Base-by-base conservation (phyloP, 53 echinoderm and acorn worm genomes). In the Antedon mediterranea region DNA sequence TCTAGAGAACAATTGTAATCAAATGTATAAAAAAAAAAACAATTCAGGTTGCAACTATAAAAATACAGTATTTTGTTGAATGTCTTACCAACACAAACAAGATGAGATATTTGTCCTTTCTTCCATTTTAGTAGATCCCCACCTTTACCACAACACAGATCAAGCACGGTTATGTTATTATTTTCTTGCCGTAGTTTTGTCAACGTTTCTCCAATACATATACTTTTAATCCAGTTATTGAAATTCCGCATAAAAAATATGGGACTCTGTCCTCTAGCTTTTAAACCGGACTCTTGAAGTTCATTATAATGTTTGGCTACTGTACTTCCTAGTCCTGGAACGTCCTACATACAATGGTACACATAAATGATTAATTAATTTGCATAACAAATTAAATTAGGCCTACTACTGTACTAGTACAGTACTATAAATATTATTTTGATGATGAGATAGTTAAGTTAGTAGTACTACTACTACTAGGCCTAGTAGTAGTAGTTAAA, bases 201-300 rank as follows among this genome's bases (percentile, higher is more conserved):
- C 70, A 95, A 43, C 15, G 87, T 79, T 41, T 95, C 85, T 18
- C 89, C 89, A 28, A 95, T 87, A 34, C 92, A 84, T 72, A 92
- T 80, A 73, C 97, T 95, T 85, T 94, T 94, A 28, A 89, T 89
- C 95, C 95, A 94, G 84, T 94, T 94, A 84, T 94, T 94, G 81
- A 94, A 94, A 78, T 94, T 94, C 26, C 95, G 82, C 85, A 92
- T 85, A 84, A 75, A 87, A 81, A 91, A 89, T 74, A 94, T 94
- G 28, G 84, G 81, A 71, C 95, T 94, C 85, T 85, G 83, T 43
- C 74, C 75, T 44, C 95, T 79, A 34, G 89, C 91, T 34, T 81
- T 73, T 31, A 89, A 75, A n/a, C 91, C 89, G 11, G 81, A 79
- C 70, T 94, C 95, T 43, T 87, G 83, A 6, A 91, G 91, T 23